A percentile compares a stretch with the other conserved stretches of the same genome.
phyloP scores from a whole-genome alignment of 2,888 invertebrate species.

The Glaucopsyche alexis region DNA sequence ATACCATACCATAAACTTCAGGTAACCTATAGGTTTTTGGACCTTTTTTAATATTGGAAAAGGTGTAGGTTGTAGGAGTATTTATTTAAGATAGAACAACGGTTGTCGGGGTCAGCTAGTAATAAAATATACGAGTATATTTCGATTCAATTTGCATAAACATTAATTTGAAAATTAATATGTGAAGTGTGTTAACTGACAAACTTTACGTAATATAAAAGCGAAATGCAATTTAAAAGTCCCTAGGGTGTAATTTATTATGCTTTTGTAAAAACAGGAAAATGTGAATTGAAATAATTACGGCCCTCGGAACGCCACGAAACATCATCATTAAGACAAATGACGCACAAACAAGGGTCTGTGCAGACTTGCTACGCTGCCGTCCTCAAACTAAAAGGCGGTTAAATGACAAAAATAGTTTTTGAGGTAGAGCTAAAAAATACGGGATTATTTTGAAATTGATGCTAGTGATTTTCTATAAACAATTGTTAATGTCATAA shows the following conservation, averaged over 20 bases:
- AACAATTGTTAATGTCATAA: no score
- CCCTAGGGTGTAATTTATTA: constrained; percentile 23
- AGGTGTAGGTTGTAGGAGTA: no score
- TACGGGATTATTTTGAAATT: no score
- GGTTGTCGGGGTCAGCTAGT: no score
- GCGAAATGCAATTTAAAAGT: constrained; percentile 16
- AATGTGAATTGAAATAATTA: constrained; percentile 29
- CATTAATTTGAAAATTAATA: constrained; percentile 1
- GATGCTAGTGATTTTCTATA: no score
- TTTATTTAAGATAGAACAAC: no score
- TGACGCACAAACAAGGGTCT: constrained; percentile 5
- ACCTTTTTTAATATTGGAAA: no score
- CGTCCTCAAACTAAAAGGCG: no score
- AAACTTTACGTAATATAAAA: constrained; percentile 21
- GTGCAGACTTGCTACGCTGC: background rate
- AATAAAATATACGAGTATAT: background rate
- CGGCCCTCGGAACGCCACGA: constrained; percentile 26
- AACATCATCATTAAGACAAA: constrained; percentile 28
- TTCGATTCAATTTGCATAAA: background rate
- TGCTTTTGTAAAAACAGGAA: constrained; percentile 27
- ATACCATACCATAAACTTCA: no score
- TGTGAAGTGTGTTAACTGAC: constrained; percentile 12
- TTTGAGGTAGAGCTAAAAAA: no score
- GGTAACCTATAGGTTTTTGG: no score
- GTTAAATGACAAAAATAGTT: no score